Conservation (phyloP, 92 coral and sea anemone species). For the Nematostella vectensis region DNA sequence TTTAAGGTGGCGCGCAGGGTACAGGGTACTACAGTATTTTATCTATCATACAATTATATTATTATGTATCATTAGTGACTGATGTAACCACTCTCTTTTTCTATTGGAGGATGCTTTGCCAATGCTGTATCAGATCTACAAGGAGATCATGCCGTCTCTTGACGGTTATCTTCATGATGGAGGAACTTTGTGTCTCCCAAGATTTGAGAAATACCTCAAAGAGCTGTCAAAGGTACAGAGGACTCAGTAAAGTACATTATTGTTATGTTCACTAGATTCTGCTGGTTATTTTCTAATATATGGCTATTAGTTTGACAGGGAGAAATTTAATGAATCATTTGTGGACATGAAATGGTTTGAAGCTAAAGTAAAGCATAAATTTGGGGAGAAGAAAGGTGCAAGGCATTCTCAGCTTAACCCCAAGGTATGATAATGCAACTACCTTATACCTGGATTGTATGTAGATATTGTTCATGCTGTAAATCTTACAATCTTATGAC, state of each 20-base stretch:
- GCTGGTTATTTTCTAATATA: not conserved
- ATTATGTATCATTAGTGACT: too few relatives aligned
- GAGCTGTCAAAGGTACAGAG: conserved; percentile 78
- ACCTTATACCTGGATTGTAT: too few relatives aligned
- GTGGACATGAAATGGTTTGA: conserved; percentile 98
- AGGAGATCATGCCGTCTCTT: conserved; percentile 67
- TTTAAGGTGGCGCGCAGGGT: not conserved
- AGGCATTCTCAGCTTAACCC: not conserved
- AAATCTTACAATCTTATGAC: too few relatives aligned
- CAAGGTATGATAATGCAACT: too few relatives aligned
- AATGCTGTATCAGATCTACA: conserved; percentile 71
- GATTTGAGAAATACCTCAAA: conserved; percentile 77
- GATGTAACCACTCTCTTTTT: too few relatives aligned
- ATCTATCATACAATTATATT: too few relatives aligned
- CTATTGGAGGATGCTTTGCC: conserved; percentile 99
- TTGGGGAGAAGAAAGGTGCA: conserved; percentile 2
- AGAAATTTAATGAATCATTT: conserved; percentile 81
- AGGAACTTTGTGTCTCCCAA: conserved; percentile 51
- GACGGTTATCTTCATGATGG: conserved; percentile 90
- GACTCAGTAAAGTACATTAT: too few relatives aligned
- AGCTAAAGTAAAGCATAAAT: conserved; percentile 32
- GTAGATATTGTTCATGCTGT: too few relatives aligned
- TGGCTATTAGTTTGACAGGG: conserved; percentile 76
- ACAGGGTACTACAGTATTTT: too few relatives aligned
- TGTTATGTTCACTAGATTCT: not conserved